phyloP scores from a whole-genome alignment of 92 coral and sea anemone genomes.

The Epizoanthus stellaris region DNA sequence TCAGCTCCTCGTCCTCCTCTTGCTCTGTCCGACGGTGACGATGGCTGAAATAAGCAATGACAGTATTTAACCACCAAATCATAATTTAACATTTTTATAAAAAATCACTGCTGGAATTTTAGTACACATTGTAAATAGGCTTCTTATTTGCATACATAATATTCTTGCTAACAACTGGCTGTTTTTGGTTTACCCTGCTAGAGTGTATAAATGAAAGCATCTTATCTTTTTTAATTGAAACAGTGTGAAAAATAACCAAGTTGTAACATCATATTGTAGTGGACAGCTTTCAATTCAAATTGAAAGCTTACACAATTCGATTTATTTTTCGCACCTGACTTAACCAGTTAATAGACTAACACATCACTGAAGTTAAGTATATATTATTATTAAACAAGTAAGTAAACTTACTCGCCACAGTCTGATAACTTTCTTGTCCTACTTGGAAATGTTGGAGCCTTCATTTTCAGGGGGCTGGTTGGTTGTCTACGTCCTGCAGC shows the following conservation, averaged over 20 bases:
- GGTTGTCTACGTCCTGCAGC: constrained; percentile 88
- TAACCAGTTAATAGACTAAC: no score
- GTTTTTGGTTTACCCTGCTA: no score
- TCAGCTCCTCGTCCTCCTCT: constrained; percentile 95
- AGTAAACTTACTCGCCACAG: constrained; percentile 91
- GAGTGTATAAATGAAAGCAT: no score
- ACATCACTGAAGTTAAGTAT: no score
- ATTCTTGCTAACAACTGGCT: no score
- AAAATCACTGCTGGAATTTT: neutral
- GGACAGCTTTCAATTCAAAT: no score
- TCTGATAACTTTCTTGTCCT: constrained; percentile 87
- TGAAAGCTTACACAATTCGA: no score
- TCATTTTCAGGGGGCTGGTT: constrained; percentile 94
- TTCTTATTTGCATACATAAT: neutral
- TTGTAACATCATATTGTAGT: no score
- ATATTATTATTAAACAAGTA: neutral
- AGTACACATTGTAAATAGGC: neutral
- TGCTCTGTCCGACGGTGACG: constrained; percentile 98
- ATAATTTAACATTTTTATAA: neutral
- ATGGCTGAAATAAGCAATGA: constrained; percentile 66
- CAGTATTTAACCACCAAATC: no score
- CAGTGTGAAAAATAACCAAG: no score
- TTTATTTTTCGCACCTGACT: no score
- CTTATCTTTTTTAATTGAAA: no score
- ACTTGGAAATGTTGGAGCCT: constrained; percentile 90